These are phyloP conservation scores for Arothron firmamentum DNA, from an alignment of 2,113 vertebrate genomes.

Conservation along the genomic window DNA sequence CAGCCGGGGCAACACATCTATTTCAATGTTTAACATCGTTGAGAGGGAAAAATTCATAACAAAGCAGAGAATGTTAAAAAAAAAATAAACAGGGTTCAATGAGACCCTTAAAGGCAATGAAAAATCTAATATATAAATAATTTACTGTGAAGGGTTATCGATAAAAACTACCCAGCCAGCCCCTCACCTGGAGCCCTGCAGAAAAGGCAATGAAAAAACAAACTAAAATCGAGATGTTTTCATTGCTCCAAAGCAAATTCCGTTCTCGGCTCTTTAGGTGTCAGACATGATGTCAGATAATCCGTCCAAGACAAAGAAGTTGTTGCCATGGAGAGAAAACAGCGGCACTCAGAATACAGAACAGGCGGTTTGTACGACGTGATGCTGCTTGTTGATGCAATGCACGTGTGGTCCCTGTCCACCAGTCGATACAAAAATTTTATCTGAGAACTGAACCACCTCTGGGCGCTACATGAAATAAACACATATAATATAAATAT, in stretches of 20 bases:
- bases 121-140: slow-evolving; percentile 19
- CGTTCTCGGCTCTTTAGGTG: slow-evolving; percentile 2
- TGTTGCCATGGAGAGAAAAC: slow-evolving; percentile 4
- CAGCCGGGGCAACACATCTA: no score
- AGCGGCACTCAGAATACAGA: not conserved
- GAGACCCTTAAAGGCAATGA: slow-evolving; percentile 21
- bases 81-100: slow-evolving; percentile 18
- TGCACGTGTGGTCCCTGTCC: slow-evolving; percentile 1
- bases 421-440: slow-evolving; percentile 3
- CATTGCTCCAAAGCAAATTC: slow-evolving; percentile 17
- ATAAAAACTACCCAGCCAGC: slow-evolving; percentile 25
- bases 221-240: slow-evolving; percentile 1
- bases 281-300: slow-evolving; percentile 6
- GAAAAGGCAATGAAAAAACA: slow-evolving; percentile 9
- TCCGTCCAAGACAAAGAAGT: slow-evolving; percentile 6
- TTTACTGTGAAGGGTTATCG: slow-evolving; percentile 46
- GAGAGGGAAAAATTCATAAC: not conserved
- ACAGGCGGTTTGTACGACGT: not conserved
- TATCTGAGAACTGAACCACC: slow-evolving; percentile 5
- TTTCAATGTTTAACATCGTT: no score
- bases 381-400: not conserved
- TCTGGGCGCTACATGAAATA: slow-evolving; percentile 11
- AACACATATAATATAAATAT: not conserved
- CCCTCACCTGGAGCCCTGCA: slow-evolving; percentile 18
- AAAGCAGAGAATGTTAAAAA: not conserved